Percentiles rank a stretch among this genome's conserved stretches.
phyloP scores from a whole-genome alignment of 2,113 vertebrate species.

The Pholis gunnellus region DNA sequence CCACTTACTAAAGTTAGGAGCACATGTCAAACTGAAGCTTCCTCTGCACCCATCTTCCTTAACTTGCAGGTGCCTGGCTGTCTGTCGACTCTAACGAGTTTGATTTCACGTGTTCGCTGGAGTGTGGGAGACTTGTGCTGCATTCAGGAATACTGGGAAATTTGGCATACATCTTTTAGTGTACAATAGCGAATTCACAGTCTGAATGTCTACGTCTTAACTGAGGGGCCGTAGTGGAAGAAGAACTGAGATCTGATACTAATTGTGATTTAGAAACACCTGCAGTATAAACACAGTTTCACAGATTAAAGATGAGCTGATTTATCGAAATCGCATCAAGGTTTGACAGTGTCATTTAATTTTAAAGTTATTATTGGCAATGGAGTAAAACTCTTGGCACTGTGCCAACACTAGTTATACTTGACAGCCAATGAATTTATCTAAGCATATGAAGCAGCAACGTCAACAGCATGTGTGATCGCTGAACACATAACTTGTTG shows the following conservation, averaged over 20 bases:
- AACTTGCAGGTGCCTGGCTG: background rate
- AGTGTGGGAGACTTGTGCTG: background rate
- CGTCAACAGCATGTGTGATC: slow-evolving; percentile 19
- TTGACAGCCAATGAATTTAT: slow-evolving; percentile 19
- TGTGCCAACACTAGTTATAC: slow-evolving; percentile 6
- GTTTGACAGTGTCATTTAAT: slow-evolving; percentile 1
- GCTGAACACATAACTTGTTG: slow-evolving; percentile 26
- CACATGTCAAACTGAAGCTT: too few species aligned
- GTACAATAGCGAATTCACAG: background rate
- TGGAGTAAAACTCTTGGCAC: slow-evolving; percentile 3
- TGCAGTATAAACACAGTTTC: background rate
- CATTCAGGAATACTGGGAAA: slow-evolving; percentile 10
- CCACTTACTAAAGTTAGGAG: background rate
- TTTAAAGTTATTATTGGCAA: background rate
- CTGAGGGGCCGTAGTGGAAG: too few species aligned
- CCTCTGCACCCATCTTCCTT: too few species aligned
- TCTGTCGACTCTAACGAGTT: background rate
- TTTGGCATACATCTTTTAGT: background rate
- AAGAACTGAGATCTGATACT: background rate
- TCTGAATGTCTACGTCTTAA: background rate
- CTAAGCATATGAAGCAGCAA: slow-evolving; percentile 18
- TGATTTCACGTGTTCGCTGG: background rate
- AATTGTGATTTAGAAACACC: background rate
- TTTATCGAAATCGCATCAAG: background rate
- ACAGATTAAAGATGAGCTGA: background rate